These are phyloP conservation scores for Bimastos eiseni DNA, from an alignment of 2,888 invertebrate genomes.

Conservation along the genomic window DNA sequence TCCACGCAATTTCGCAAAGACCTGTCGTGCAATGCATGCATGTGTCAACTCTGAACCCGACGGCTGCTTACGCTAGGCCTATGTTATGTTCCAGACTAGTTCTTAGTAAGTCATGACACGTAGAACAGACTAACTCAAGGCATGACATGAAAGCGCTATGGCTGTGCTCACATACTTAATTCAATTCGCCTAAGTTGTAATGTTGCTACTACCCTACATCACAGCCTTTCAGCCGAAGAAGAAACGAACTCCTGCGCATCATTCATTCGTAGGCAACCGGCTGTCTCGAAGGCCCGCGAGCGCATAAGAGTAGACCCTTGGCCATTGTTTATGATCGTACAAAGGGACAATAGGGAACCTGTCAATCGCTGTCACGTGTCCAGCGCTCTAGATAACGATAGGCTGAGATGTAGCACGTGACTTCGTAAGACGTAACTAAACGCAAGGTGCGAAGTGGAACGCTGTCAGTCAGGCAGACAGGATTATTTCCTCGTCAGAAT, in stretches of 20 bases:
- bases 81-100: background rate
- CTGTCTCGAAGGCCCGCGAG: background rate
- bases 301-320: background rate
- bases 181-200: no score
- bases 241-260: background rate
- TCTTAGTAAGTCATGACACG: no score
- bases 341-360: background rate
- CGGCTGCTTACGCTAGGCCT: background rate
- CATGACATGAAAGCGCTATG: background rate
- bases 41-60: background rate
- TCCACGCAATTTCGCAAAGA: background rate
- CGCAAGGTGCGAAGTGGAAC: background rate
- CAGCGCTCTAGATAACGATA: background rate
- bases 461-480: background rate
- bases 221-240: background rate
- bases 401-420: slow-evolving; percentile 17
- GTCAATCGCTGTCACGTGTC: slow-evolving; percentile 21
- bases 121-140: background rate
- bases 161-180: background rate
- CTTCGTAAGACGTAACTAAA: background rate
- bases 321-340: slow-evolving; percentile 17
- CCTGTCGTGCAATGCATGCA: background rate
- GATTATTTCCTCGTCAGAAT: background rate
- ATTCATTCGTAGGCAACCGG: background rate
- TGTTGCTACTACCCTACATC: background rate